These are phyloP conservation scores for Leptogaster cylindrica DNA, from an alignment of 2,888 invertebrate genomes.

Conservation along the genomic window DNA sequence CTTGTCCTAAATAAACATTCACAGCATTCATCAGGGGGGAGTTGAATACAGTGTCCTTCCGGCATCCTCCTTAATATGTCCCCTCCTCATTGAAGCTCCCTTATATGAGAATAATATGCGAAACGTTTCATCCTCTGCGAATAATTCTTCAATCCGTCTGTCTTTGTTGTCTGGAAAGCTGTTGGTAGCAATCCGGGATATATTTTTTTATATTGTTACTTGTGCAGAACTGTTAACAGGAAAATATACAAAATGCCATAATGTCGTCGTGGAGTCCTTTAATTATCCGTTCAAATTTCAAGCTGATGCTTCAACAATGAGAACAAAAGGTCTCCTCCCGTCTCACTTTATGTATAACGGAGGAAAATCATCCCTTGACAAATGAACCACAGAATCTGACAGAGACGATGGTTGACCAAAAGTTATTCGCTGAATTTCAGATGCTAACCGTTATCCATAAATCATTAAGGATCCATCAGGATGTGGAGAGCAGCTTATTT, in stretches of 20 bases:
- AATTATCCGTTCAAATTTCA: constrained; percentile 32
- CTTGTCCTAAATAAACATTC: constrained; percentile 31
- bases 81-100: neutral
- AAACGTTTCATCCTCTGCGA: neutral
- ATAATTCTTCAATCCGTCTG: neutral
- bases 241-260: constrained; percentile 20
- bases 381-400: constrained; percentile 37
- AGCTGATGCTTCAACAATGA: constrained; percentile 22
- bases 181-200: neutral
- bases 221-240: constrained; percentile 6
- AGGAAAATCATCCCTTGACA: constrained; percentile 31
- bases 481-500: too few relatives aligned
- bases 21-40: constrained; percentile 27
- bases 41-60: constrained; percentile 10
- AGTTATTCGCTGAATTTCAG: constrained; percentile 22
- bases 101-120: constrained; percentile 20
- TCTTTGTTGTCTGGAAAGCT: neutral
- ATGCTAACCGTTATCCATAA: neutral
- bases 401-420: constrained; percentile 34
- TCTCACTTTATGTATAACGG: constrained; percentile 5
- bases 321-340: constrained; percentile 18
- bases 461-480: constrained; percentile 17
- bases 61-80: constrained; percentile 22
- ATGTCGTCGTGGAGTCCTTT: neutral
- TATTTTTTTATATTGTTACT: neutral